Percentiles rank a stretch among this genome's conserved stretches.
Evolutionary conservation across 2,888 invertebrate species (phyloP).

Genomic region (Ophraella communa): DNA sequence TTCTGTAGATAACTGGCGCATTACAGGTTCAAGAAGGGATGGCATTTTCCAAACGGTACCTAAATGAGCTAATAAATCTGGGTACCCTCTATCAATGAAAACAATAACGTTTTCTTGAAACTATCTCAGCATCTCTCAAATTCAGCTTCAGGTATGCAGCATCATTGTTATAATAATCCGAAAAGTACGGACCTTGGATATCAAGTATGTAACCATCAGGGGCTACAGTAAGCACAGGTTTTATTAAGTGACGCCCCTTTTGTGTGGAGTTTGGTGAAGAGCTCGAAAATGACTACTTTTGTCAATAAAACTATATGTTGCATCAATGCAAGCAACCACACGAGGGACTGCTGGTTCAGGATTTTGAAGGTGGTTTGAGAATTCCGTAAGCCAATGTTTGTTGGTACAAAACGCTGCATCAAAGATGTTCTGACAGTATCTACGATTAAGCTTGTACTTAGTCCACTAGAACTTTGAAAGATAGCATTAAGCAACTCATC

Average conservation of each 20-base stretch:
- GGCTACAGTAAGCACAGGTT: conserved; percentile 10
- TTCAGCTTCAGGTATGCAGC: not conserved
- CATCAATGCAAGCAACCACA: no score
- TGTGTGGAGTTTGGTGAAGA: not conserved
- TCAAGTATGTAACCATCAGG: conserved; percentile 25
- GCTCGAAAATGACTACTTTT: not conserved
- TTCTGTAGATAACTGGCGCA: no score
- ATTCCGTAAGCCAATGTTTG: conserved; percentile 16
- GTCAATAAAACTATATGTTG: no score
- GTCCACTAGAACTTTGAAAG: no score
- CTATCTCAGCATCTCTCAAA: not conserved
- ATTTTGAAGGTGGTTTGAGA: no score
- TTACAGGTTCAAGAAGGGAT: no score
- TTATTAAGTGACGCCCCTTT: conserved; percentile 16
- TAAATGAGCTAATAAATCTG: not conserved
- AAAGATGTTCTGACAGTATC: not conserved
- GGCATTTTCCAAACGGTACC: not conserved
- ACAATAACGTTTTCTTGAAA: not conserved
- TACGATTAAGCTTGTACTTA: conserved; percentile 8
- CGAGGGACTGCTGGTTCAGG: no score
- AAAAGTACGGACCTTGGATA: conserved; percentile 14
- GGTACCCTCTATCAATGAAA: not conserved
- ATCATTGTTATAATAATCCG: conserved; percentile 18
- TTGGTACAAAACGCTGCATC: conserved; percentile 15
- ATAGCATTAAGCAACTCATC: not conserved